phyloP scores from a whole-genome alignment of 2,113 vertebrate genomes.

The Muscicapa adusta region DNA sequence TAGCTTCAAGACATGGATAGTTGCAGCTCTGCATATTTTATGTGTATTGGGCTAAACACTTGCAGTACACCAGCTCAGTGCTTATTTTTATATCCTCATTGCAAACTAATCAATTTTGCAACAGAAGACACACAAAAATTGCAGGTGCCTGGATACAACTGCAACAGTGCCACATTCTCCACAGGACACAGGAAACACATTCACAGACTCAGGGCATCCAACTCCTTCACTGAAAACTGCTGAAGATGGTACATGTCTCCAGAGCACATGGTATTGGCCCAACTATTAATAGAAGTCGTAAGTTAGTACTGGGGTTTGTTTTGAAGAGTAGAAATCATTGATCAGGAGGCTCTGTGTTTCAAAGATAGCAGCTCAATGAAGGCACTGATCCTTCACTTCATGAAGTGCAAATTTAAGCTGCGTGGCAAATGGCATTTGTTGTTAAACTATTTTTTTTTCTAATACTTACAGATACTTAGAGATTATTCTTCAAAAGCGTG shows the following conservation, averaged over 20 bases:
- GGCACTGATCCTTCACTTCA: neutral
- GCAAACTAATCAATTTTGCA: neutral
- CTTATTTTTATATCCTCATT: neutral
- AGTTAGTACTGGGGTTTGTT: neutral
- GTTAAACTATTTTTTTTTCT: neutral
- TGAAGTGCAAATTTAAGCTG: neutral
- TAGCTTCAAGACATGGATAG: neutral
- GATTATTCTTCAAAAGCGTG: neutral
- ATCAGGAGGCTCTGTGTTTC: neutral
- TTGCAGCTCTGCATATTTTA: neutral
- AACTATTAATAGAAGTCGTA: neutral
- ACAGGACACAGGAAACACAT: rapidly evolving
- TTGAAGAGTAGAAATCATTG: neutral
- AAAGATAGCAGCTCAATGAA: neutral
- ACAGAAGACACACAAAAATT: neutral
- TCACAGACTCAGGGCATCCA: neutral
- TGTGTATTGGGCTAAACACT: neutral
- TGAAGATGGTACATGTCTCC: neutral
- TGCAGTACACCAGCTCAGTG: neutral
- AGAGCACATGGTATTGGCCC: neutral
- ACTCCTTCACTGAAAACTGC: neutral
- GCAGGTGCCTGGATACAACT: neutral
- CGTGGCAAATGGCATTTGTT: neutral
- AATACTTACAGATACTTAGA: neutral
- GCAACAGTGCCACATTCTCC: neutral